Base-by-base conservation (phyloP, 2,113 vertebrate genomes). In the Cyphomyrus discorhynchus region DNA sequence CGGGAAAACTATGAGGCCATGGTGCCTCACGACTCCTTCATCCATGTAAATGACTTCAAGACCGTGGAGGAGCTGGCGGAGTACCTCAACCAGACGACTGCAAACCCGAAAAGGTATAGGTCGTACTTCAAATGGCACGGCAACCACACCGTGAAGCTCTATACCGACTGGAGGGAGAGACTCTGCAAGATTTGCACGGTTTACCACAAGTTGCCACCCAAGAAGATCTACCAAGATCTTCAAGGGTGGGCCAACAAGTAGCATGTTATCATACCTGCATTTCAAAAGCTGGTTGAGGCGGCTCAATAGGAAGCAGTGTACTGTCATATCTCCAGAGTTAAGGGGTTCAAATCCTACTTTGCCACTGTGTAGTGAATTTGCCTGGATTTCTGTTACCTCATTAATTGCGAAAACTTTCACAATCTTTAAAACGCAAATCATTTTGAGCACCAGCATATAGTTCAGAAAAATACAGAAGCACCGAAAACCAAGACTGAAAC, bases 11-110 rank as follows among this genome's bases (percentile, higher is more conserved):
- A 99, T 0, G 95, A 97, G 92, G 95, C 94, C 8, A 96, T 99
- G 0, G 87, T 94, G 2, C 98, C 98, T 0, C 90, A 95, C 0
- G 91, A 96, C 0, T 97, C 98, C 42, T 99, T 99, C 74, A 96
- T 99, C 70, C 98, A 99, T 0, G 93, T 98, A 0, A 94, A 98
- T 0, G 96, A 98, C 89, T 99, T 99, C 58, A 0, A 89, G 0
- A 97, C 98, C 0, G 27, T 93, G 5, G 92, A 90, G 0, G 95
- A 96, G 24, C 93, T 99, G 88, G 97, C 95, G 0, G n/a, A 39
- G 0, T 97, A 96, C 92, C 94, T 99, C 1, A 74, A 70, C 5
- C 46, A 93, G 74, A 92, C 99, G 84, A 91, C 91, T 15, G 8
- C 77, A 9, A 96, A 97, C 31, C 87, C 93, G 15, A 94, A 94